Evolutionary conservation across 2,113 vertebrate species (phyloP), one percentile per base, ranked within the genome.

Genomic region (Peromyscus californicus): DNA sequence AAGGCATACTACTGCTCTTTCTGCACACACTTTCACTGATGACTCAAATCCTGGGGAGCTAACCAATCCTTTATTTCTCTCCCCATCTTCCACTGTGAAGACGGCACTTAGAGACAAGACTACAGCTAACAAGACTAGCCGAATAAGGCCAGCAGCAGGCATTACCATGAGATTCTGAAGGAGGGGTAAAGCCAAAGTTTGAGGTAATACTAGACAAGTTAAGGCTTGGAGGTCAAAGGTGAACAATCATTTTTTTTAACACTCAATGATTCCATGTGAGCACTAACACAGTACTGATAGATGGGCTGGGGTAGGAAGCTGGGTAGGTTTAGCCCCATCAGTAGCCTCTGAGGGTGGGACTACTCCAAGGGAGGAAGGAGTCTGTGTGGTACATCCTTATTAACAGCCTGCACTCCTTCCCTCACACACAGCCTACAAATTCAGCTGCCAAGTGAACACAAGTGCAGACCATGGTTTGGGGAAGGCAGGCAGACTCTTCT

Each of bases 1-100:
- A 39, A 51, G 67, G 19, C 13, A n/a, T 1, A 2, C 17, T 3
- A 51, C 42, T 2, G 5, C 0, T 21, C 57, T 22, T 21, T 17
- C 78, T 54, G 78, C 78, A 80, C 48, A 80, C 15, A 54, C 48
- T 36, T 76, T 80, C 76, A 51, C 42, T 78, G 45, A 16, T 17
- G 76, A 79, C 76, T 79, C 45, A 79, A 45, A 79, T 33, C 45
- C 76, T 79, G 76, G 76, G 76, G 76, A 48, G 26, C 76, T 29
- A 48, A 79, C 45, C 29, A 36, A 51, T 79, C 45, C 76, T 54
- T n/a, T n/a, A 39, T 39, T n/a, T 45, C 22, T 45, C 24, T 42
- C 21, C 22, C 42, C 42, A 42, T 26, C 24, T 45, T 76, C 45
- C 74, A 76, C 29, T 51, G 42, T 45, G 45, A 79, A 51, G 48